phyloP scores from a whole-genome alignment of 2,797 vertebrate genomes.

The Ctenopoma multispine region DNA sequence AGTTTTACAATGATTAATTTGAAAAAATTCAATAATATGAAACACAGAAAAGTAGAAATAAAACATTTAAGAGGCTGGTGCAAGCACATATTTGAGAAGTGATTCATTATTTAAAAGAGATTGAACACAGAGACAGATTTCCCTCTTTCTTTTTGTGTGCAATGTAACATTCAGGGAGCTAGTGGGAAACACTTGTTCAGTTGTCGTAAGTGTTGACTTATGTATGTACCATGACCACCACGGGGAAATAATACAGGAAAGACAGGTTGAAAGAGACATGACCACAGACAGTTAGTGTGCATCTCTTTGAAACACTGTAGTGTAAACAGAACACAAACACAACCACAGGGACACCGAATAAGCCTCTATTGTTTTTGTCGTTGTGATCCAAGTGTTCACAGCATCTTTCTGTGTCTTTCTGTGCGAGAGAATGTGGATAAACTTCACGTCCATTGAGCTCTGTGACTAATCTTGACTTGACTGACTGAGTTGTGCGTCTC shows the following conservation, averaged over 20 bases:
- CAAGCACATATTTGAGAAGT: too few relatives aligned
- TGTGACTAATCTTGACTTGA: slow-evolving; percentile 47
- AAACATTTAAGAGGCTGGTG: too few relatives aligned
- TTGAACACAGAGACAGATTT: neutral
- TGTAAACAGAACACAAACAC: neutral
- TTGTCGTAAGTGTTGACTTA: neutral
- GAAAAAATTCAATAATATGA: too few relatives aligned
- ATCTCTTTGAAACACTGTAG: neutral
- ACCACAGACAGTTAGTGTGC: neutral
- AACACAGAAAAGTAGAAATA: too few relatives aligned
- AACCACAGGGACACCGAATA: neutral
- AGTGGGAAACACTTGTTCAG: neutral
- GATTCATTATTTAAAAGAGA: neutral
- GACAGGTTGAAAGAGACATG: neutral
- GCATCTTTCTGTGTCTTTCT: neutral
- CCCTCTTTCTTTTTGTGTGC: neutral
- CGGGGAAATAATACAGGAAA: neutral
- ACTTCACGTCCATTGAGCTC: slow-evolving; percentile 23
- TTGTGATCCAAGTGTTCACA: neutral
- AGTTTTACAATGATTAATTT: too few relatives aligned
- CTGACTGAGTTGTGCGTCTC: slow-evolving; percentile 71
- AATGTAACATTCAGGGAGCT: neutral
- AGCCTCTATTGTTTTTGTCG: neutral
- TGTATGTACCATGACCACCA: neutral
- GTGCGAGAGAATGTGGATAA: slow-evolving; percentile 8